Evolutionary conservation across 2,888 invertebrate genomes (phyloP).

Genomic region (Cecidostiba fungosa): DNA sequence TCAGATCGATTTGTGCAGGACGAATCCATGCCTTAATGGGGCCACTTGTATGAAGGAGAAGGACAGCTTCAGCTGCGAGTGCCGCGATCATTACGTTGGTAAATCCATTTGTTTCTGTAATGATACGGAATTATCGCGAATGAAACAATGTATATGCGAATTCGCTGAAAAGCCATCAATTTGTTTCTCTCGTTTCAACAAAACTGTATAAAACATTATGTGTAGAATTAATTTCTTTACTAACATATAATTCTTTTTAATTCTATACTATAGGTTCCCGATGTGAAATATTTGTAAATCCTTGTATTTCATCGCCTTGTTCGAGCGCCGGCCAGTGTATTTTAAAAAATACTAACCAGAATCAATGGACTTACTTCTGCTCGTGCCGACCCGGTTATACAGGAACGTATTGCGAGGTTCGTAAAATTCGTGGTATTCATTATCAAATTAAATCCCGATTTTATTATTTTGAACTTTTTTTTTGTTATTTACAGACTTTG

Average conservation of each 20-base stretch:
- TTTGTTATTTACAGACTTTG: conserved; percentile 64
- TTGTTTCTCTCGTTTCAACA: background rate
- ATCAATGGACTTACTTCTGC: conserved; percentile 78
- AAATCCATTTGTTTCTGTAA: conserved; percentile 61
- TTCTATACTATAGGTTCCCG: conserved; percentile 79
- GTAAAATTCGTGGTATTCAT: background rate
- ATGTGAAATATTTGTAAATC: conserved; percentile 81
- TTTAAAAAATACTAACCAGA: conserved; percentile 69
- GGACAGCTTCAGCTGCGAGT: conserved; percentile 80
- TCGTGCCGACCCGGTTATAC: conserved; percentile 81
- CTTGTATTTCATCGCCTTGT: conserved; percentile 82
- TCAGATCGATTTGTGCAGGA: conserved; percentile 80
- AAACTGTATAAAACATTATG: too few relatives aligned
- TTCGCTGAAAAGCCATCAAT: background rate
- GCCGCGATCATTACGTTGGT: conserved; percentile 81
- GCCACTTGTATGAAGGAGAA: conserved; percentile 77
- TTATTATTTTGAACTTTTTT: conserved; percentile 10
- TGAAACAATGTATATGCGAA: background rate
- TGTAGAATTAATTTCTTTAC: too few relatives aligned
- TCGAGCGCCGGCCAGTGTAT: conserved; percentile 82
- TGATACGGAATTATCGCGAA: background rate
- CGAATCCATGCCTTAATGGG: conserved; percentile 80
- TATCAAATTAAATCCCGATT: conserved; percentile 49
- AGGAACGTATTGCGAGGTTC: conserved; percentile 81
- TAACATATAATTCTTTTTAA: too few relatives aligned